Evolutionary conservation across 2,888 invertebrate species (phyloP).

Genomic region (Tolmerus cingulatus): DNA sequence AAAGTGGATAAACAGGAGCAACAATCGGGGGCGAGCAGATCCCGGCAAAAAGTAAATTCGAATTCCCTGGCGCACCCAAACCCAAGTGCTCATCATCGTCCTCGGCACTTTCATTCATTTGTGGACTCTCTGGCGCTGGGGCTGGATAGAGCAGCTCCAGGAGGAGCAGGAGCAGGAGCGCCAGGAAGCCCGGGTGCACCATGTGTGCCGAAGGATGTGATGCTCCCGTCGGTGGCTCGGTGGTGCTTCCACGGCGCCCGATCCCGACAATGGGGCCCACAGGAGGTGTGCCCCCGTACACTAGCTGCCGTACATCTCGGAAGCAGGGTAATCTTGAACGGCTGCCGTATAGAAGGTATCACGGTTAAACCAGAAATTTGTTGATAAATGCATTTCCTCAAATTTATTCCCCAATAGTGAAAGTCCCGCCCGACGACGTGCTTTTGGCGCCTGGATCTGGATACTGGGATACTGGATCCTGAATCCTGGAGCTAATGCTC

Average conservation of each 20-base stretch:
- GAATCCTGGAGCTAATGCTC: not conserved
- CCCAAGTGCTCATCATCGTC: conserved; percentile 18
- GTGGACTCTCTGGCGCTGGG: not conserved
- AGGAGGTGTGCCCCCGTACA: not conserved
- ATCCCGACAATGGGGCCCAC: not conserved
- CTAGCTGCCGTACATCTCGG: not conserved
- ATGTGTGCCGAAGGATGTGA: conserved; percentile 27
- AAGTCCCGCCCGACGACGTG: not conserved
- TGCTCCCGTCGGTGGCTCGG: not conserved
- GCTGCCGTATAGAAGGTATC: conserved; percentile 9
- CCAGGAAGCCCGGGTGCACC: not conserved
- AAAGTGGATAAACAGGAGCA: conserved; percentile 30
- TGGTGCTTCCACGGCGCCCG: not conserved
- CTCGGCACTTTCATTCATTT: conserved; percentile 12
- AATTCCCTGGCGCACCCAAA: conserved; percentile 21
- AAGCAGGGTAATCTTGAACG: not conserved
- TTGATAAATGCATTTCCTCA: conserved; percentile 38
- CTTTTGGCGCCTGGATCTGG: not conserved
- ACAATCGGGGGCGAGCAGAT: conserved; percentile 9
- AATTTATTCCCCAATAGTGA: conserved; percentile 28
- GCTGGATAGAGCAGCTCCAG: not conserved
- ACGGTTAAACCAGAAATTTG: conserved; percentile 23
- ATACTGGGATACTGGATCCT: not conserved
- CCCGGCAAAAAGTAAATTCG: conserved; percentile 16
- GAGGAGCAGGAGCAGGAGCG: not conserved